Evolutionary conservation across 2,113 vertebrate species (phyloP).

Genomic region (Lagenorhynchus albirostris): DNA sequence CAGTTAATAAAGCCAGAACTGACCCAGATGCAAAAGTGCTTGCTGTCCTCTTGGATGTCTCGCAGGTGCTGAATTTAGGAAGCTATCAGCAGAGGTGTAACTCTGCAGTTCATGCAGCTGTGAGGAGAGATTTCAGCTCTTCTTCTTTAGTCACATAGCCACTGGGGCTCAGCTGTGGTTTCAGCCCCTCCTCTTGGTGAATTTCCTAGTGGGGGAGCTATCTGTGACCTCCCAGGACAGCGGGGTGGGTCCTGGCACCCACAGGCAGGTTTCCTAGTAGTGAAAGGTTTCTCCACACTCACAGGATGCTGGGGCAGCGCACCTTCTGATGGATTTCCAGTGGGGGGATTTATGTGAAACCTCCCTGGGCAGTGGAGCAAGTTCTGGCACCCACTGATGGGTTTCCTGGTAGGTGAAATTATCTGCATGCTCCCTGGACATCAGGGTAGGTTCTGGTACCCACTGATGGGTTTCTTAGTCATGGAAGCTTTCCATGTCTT

Average conservation of each 20-base stretch:
- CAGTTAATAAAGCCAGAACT: background rate
- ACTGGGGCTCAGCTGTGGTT: background rate
- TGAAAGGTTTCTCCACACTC: no score
- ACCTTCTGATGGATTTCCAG: no score
- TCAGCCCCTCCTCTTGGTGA: background rate
- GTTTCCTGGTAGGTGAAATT: no score
- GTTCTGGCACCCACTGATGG: no score
- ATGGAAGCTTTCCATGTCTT: background rate
- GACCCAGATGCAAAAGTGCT: background rate
- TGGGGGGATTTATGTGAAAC: no score
- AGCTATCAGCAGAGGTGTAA: background rate
- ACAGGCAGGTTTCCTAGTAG: no score
- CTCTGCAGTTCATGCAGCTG: background rate
- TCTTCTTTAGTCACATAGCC: background rate
- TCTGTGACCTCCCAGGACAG: background rate
- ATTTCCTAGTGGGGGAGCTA: background rate
- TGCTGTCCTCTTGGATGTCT: background rate
- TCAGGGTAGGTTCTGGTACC: no score
- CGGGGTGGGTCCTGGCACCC: no score
- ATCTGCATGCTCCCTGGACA: no score
- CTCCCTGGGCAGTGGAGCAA: no score
- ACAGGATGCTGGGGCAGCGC: no score
- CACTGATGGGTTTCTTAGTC: no score
- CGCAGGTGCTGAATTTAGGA: background rate
- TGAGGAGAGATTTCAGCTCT: background rate